A percentile compares a stretch with the other conserved stretches of the same genome.
phyloP scores from a whole-genome alignment of 2,797 vertebrate species.

The Limosa lapponica region DNA sequence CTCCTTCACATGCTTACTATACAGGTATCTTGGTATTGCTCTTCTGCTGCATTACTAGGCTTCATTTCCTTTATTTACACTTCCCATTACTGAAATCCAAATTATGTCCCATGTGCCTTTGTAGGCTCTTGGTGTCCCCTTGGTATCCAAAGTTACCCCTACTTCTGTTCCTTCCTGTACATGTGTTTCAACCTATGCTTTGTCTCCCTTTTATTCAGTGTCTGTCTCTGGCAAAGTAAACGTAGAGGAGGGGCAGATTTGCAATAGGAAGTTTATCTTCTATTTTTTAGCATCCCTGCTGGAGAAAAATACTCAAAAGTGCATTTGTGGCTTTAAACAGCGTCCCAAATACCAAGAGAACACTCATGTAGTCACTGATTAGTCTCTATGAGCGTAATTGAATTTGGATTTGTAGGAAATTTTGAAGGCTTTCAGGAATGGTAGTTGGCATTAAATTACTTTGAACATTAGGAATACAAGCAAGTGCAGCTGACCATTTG shows the following conservation, averaged over 20 bases:
- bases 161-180: neutral
- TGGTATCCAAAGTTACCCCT: neutral
- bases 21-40: neutral
- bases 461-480: constrained; percentile 58
- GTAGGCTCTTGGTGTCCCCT: neutral
- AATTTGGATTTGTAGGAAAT: constrained; percentile 70
- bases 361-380: constrained; percentile 50
- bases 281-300: constrained; percentile 17
- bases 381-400: constrained; percentile 61
- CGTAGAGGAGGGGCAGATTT: neutral
- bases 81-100: neutral
- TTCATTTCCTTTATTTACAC: neutral
- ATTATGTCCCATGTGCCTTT: neutral
- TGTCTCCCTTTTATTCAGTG: neutral
- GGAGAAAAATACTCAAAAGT: constrained; percentile 31
- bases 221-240: neutral
- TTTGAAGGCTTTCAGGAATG: constrained; percentile 68
- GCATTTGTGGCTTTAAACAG: constrained; percentile 40
- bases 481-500: constrained; percentile 47
- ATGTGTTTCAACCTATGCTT: neutral
- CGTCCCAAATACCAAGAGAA: constrained; percentile 27
- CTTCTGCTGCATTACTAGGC: neutral
- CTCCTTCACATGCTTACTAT: neutral
- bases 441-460: constrained; percentile 68
- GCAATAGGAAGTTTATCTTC: constrained; percentile 27